These are phyloP conservation scores for Hemistola chrysoprasaria DNA, from an alignment of 2,888 invertebrate genomes.

Conservation along the genomic window DNA sequence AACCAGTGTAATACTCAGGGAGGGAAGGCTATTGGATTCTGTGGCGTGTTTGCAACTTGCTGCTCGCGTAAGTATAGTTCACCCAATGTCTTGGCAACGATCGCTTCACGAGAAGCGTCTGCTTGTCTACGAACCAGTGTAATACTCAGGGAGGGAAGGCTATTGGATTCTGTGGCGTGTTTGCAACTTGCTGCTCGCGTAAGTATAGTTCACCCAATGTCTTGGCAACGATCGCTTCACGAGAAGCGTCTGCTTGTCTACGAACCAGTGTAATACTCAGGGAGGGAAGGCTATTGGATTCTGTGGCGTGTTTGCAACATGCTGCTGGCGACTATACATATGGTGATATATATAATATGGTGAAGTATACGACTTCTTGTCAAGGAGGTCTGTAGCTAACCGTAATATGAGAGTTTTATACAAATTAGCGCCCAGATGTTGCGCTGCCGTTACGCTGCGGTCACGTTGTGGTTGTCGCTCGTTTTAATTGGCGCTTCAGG, in stretches of 20 bases:
- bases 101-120: conserved; percentile 70
- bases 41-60: too few relatives aligned
- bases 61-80: too few relatives aligned
- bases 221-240: conserved; percentile 60
- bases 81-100: conserved; percentile 65
- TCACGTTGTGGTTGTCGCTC: too few relatives aligned
- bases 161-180: conserved; percentile 75
- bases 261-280: conserved; percentile 78
- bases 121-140: conserved; percentile 77
- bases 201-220: conserved; percentile 67
- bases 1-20: too few relatives aligned
- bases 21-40: too few relatives aligned
- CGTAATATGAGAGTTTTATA: too few relatives aligned
- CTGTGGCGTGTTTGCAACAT: conserved; percentile 76
- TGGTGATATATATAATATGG: too few relatives aligned
- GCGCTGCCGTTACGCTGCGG: too few relatives aligned
- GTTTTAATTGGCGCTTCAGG: too few relatives aligned
- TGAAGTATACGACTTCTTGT: too few relatives aligned
- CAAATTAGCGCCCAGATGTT: too few relatives aligned
- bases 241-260: conserved; percentile 74
- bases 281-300: conserved; percentile 78
- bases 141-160: conserved; percentile 78
- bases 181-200: conserved; percentile 76
- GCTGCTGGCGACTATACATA: conserved; percentile 74
- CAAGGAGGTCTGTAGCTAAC: too few relatives aligned